Percentiles rank a stretch among this genome's conserved stretches.
phyloP scores from a whole-genome alignment of 2,113 vertebrate genomes.

The Rhinoderma darwinii region DNA sequence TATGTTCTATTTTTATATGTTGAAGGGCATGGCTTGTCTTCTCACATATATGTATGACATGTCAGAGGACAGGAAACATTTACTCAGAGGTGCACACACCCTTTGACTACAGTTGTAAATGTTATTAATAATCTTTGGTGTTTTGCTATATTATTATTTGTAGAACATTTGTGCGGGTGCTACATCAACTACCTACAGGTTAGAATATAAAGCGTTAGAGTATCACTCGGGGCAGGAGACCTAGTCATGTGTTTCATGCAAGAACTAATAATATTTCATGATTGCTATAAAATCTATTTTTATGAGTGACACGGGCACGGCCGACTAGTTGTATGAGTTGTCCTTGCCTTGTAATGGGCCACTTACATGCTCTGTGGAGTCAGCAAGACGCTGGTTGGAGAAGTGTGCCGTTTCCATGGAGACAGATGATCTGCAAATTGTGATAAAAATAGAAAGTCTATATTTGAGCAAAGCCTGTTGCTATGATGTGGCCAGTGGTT shows the following conservation, averaged over 20 bases:
- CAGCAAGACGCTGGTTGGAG: constrained; percentile 4
- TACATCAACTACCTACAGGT: neutral
- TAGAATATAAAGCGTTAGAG: neutral
- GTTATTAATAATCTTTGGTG: neutral
- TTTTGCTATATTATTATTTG: neutral
- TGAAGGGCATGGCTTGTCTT: too few relatives aligned
- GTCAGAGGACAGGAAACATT: neutral
- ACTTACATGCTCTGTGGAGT: constrained; percentile 11
- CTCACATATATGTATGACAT: neutral
- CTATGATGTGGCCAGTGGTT: constrained; percentile 3
- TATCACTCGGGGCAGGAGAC: neutral
- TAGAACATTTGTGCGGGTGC: neutral
- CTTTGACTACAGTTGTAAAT: neutral
- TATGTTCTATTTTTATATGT: too few relatives aligned
- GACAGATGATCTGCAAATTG: constrained; percentile 36
- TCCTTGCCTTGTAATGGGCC: constrained; percentile 13
- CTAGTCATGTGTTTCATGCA: neutral
- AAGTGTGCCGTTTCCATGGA: constrained; percentile 43
- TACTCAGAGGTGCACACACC: neutral
- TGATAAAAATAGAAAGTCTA: constrained; percentile 48
- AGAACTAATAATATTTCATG: neutral
- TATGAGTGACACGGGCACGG: neutral
- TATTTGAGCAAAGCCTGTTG: constrained; percentile 25
- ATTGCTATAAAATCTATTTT: constrained; percentile 22
- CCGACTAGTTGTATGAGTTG: constrained; percentile 3